Evolutionary conservation across 2,797 vertebrate species (phyloP).

Genomic region (Ptychadena robeensis): DNA sequence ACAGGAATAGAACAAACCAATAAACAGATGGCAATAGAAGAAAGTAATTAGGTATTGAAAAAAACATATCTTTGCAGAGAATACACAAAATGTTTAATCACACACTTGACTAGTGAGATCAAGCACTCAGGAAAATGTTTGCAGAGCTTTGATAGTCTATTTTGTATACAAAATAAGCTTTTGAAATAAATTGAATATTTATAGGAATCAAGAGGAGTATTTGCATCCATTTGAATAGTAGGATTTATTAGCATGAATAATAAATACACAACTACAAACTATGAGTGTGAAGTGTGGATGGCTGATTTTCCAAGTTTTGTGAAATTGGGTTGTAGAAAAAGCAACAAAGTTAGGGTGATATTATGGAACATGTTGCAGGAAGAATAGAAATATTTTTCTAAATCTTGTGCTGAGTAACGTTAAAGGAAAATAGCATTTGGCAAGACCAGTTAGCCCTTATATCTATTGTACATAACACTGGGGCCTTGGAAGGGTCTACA

Average conservation of each 20-base stretch:
- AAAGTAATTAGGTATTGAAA: slow-evolving; percentile 73
- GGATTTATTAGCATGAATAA: slow-evolving; percentile 28
- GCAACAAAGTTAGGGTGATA: background rate
- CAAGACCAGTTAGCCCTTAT: no score
- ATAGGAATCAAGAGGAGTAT: slow-evolving; percentile 53
- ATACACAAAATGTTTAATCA: slow-evolving; percentile 64
- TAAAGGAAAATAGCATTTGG: background rate
- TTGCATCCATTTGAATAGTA: slow-evolving; percentile 23
- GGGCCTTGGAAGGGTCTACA: no score
- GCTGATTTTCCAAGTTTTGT: background rate
- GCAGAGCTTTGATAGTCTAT: slow-evolving; percentile 49
- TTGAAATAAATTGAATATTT: slow-evolving; percentile 59
- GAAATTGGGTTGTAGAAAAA: background rate
- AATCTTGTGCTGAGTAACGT: background rate
- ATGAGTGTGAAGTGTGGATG: background rate
- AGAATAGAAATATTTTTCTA: background rate
- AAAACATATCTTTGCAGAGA: slow-evolving; percentile 66
- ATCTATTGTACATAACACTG: no score
- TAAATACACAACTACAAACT: background rate
- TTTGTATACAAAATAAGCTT: slow-evolving; percentile 61
- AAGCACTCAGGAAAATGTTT: slow-evolving; percentile 56
- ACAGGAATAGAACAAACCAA: slow-evolving; percentile 44
- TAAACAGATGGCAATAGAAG: slow-evolving; percentile 73
- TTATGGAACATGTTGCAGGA: background rate
- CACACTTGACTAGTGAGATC: slow-evolving; percentile 64